These are phyloP conservation scores for Cotesia congregata DNA, from an alignment of 2,888 invertebrate species.

Conservation along the genomic window DNA sequence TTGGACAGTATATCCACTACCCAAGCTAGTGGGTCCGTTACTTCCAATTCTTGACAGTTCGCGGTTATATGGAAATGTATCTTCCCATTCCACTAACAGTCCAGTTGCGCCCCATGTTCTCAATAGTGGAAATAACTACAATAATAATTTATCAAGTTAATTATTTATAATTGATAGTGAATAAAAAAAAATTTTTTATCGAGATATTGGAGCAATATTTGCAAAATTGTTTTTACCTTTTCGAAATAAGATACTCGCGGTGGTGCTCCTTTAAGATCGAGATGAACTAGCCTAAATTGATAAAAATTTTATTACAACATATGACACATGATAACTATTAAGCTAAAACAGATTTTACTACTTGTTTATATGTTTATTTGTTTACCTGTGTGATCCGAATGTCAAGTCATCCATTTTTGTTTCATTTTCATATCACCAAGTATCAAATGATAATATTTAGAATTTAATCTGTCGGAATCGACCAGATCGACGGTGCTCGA, in stretches of 20 bases:
- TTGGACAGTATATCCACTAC: constrained; percentile 76
- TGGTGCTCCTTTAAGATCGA: constrained; percentile 84
- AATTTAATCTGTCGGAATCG: neutral
- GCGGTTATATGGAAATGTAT: constrained; percentile 86
- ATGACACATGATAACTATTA: constrained; percentile 18
- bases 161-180: neutral
- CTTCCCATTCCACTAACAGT: constrained; percentile 89
- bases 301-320: constrained; percentile 51
- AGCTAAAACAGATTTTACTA: constrained; percentile 30
- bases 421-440: constrained; percentile 37
- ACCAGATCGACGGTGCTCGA: too few species aligned
- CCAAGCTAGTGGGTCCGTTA: constrained; percentile 59
- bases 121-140: constrained; percentile 75
- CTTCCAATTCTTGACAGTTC: constrained; percentile 76
- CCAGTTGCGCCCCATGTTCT: constrained; percentile 84
- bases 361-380: constrained; percentile 45
- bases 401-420: constrained; percentile 71
- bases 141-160: constrained; percentile 28
- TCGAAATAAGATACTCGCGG: constrained; percentile 75
- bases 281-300: constrained; percentile 75
- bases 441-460: constrained; percentile 23
- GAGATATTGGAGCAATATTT: constrained; percentile 32
- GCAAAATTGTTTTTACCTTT: constrained; percentile 68
- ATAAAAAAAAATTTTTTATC: constrained; percentile 44
- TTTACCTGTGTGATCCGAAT: constrained; percentile 71